These are phyloP conservation scores for Rhinogobio ventralis DNA, from an alignment of 2,797 vertebrate genomes.

Conservation along the genomic window DNA sequence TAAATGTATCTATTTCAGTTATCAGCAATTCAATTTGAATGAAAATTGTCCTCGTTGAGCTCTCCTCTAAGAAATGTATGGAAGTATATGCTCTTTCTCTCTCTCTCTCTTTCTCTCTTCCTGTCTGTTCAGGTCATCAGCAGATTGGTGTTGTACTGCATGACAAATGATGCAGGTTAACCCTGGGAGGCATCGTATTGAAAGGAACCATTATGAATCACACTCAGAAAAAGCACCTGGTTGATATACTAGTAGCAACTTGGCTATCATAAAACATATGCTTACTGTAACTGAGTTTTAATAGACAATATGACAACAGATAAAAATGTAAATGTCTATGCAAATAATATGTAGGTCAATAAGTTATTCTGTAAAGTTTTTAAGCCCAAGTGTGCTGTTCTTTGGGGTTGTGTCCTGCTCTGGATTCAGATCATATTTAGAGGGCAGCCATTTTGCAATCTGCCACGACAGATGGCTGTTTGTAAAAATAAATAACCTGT, in stretches of 20 bases:
- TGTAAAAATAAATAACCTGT: conserved; percentile 70
- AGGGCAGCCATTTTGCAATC: conserved; percentile 60
- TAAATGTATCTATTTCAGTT: background rate
- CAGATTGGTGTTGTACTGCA: background rate
- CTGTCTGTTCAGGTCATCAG: background rate
- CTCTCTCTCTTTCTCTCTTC: background rate
- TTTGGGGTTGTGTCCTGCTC: conserved; percentile 28
- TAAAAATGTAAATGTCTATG: background rate
- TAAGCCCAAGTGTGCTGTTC: conserved; percentile 9
- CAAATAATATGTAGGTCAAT: background rate
- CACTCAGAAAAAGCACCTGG: conserved; percentile 6
- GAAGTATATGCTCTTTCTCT: no score
- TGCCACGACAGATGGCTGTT: conserved; percentile 71
- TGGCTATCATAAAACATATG: background rate
- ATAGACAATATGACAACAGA: background rate
- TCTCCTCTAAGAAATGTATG: background rate
- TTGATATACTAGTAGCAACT: background rate
- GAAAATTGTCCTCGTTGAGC: background rate
- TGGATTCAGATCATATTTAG: conserved; percentile 58
- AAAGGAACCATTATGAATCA: background rate
- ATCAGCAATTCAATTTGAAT: conserved; percentile 6
- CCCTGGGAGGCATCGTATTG: background rate
- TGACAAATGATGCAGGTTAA: background rate
- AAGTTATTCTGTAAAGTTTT: conserved; percentile 15
- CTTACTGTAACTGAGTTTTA: background rate